Evolutionary conservation across 2,797 vertebrate species (phyloP).

Genomic region (Adrianichthys oophorus): DNA sequence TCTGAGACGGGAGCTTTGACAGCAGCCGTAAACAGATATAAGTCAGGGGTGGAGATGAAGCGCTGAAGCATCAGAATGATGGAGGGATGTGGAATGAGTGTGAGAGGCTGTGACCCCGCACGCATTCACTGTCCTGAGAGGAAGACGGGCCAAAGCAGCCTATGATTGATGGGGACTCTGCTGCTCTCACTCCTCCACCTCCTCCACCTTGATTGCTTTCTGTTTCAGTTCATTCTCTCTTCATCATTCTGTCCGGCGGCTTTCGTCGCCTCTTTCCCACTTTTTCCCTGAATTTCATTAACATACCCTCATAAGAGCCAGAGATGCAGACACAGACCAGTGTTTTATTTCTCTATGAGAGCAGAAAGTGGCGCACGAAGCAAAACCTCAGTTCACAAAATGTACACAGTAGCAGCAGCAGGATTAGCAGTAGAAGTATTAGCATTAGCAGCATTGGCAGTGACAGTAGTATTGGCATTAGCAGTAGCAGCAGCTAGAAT

Average conservation of each 20-base stretch:
- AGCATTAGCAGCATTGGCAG: no score
- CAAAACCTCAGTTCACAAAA: neutral
- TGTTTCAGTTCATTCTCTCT: slow-evolving; percentile 54
- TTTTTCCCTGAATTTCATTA: slow-evolving; percentile 31
- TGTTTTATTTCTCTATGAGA: slow-evolving; percentile 26
- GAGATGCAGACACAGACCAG: neutral
- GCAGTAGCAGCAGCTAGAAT: no score
- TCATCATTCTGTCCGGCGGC: slow-evolving; percentile 32
- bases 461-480: no score
- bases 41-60: slow-evolving; percentile 10
- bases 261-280: slow-evolving; percentile 15
- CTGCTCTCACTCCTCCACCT: slow-evolving; percentile 7
- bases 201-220: slow-evolving; percentile 47
- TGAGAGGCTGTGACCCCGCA: slow-evolving; percentile 26
- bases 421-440: no score
- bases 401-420: neutral
- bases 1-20: slow-evolving; percentile 20
- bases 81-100: slow-evolving; percentile 39
- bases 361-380: slow-evolving; percentile 20
- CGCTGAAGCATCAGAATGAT: slow-evolving; percentile 42
- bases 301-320: slow-evolving; percentile 20
- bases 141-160: slow-evolving; percentile 59
- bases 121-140: slow-evolving; percentile 40
- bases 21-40: slow-evolving; percentile 27
- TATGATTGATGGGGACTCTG: slow-evolving; percentile 64